Evolutionary conservation across 2,113 vertebrate genomes (phyloP).

Genomic region (Mesembrinibis cayennensis): DNA sequence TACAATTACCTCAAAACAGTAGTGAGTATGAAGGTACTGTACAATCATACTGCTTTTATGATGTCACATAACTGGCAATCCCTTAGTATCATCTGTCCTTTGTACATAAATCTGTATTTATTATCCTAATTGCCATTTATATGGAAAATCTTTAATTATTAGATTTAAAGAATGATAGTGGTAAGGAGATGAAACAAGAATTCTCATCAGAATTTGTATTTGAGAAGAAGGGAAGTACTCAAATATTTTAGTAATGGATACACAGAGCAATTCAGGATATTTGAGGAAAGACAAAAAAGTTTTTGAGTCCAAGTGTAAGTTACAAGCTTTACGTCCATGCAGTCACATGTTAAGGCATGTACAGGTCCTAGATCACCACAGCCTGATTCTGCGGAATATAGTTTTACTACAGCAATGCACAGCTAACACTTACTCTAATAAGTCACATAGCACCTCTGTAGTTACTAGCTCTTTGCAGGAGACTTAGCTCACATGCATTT

Average conservation of each 20-base stretch:
- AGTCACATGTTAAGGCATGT: neutral
- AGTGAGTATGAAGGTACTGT: neutral
- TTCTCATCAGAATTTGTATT: neutral
- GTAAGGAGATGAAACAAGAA: neutral
- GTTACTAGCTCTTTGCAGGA: neutral
- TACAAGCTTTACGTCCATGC: neutral
- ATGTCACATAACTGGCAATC: neutral
- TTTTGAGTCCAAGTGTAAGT: neutral
- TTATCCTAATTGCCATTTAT: neutral
- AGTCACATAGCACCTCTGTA: neutral
- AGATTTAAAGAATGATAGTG: neutral
- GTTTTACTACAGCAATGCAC: neutral
- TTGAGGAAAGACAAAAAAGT: neutral
- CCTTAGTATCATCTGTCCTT: neutral
- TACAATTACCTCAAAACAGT: neutral
- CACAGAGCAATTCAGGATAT: neutral
- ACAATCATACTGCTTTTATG: neutral
- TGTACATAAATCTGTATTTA: neutral
- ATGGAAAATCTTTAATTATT: neutral
- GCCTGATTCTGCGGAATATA: neutral
- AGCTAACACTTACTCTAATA: neutral
- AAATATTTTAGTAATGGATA: neutral
- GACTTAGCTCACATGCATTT: neutral
- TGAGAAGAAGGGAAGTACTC: neutral
- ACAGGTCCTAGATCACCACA: neutral